Conservation (phyloP, 2,888 invertebrate genomes). For the Troides aeacus region DNA sequence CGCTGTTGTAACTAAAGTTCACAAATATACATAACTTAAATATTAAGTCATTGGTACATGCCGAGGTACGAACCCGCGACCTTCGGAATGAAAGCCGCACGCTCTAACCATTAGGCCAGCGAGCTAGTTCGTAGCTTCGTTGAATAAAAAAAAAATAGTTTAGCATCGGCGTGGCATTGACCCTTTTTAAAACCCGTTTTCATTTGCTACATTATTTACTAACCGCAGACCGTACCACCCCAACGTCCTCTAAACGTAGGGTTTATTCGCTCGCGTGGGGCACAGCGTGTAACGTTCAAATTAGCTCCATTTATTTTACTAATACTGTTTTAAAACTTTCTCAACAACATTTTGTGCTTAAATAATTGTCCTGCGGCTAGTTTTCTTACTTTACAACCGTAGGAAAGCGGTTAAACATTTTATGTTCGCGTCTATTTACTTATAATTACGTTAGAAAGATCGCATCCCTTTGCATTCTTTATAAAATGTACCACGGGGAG, state of each 20-base stretch:
- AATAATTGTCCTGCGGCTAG: conserved; percentile 6
- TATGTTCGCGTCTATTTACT: neutral
- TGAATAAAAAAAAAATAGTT: no score
- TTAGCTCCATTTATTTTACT: conserved; percentile 24
- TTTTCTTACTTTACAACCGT: conserved; percentile 3
- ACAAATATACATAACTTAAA: no score
- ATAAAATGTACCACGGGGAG: no score
- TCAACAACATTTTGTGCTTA: neutral
- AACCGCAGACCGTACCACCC: conserved; percentile 1
- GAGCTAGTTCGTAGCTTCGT: no score
- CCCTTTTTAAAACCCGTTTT: no score
- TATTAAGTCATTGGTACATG: no score
- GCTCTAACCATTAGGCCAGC: no score
- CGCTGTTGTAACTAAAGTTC: no score
- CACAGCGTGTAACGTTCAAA: conserved; percentile 7
- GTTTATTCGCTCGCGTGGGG: conserved; percentile 6
- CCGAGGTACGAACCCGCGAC: no score
- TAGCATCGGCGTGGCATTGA: no score
- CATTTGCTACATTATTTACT: conserved; percentile 2
- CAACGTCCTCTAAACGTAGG: conserved; percentile 5
- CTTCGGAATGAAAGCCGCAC: no score
- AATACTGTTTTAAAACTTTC: conserved; percentile 27
- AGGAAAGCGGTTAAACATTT: neutral
- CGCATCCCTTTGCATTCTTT: no score
- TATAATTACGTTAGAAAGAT: neutral